Percentiles rank a stretch among this genome's conserved stretches.
Conservation (phyloP, 2,113 vertebrate species). For the Alligator sinensis region DNA sequence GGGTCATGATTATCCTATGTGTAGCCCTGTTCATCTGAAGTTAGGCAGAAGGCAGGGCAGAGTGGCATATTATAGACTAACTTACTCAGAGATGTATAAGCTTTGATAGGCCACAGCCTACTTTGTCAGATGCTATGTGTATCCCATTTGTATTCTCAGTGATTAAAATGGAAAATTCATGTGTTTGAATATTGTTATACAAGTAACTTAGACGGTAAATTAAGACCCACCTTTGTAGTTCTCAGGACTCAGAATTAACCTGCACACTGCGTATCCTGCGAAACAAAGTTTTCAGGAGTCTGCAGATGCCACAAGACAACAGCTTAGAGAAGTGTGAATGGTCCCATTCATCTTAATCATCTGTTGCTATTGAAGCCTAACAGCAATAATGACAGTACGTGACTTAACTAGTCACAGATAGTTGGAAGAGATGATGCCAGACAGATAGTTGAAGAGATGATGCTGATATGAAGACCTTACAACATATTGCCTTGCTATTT, state of each 20-base stretch:
- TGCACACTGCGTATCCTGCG: not conserved
- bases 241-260: not conserved
- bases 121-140: not conserved
- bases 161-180: not conserved
- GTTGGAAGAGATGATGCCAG: not conserved
- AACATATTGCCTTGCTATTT: not conserved
- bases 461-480: not conserved
- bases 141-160: not conserved
- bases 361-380: not conserved
- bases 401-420: not conserved
- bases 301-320: not conserved
- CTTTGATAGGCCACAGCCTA: no score
- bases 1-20: not conserved
- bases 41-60: not conserved
- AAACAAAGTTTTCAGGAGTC: not conserved
- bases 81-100: no score
- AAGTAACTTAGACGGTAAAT: not conserved
- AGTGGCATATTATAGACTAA: no score
- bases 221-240: not conserved
- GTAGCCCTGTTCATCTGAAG: not conserved
- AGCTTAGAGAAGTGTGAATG: not conserved
- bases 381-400: not conserved
- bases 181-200: not conserved
- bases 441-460: not conserved
- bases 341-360: not conserved